Percentiles rank a stretch among this genome's conserved stretches.
phyloP scores from a whole-genome alignment of 2,113 vertebrate species.

The Pedionomus torquatus region DNA sequence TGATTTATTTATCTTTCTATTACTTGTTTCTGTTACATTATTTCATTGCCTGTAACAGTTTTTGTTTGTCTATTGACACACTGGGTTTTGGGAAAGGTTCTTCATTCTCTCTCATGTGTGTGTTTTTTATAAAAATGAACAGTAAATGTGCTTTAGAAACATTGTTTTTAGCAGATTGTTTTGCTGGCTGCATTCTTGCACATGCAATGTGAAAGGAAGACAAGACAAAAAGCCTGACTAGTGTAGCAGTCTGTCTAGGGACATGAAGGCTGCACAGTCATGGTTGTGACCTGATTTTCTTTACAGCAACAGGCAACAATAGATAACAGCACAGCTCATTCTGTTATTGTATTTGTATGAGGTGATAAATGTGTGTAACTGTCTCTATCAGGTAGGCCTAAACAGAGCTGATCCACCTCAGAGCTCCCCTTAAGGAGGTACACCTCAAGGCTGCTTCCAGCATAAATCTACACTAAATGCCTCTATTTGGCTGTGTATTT shows the following conservation, averaged over 20 bases:
- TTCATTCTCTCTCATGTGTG: background rate
- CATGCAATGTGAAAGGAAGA: background rate
- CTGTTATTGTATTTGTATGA: too few species aligned
- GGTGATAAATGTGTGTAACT: background rate
- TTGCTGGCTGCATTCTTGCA: background rate
- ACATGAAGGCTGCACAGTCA: background rate
- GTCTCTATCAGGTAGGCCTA: background rate
- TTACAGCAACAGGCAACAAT: background rate
- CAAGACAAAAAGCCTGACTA: background rate
- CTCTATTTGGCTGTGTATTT: background rate
- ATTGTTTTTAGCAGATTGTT: background rate
- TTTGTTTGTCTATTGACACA: background rate
- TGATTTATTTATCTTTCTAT: background rate
- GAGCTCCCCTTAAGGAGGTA: background rate
- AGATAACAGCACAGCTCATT: too few species aligned
- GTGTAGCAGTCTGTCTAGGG: background rate
- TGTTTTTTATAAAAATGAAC: background rate
- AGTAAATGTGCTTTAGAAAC: background rate
- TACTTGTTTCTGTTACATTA: background rate
- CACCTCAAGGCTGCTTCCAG: background rate
- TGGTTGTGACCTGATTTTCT: background rate
- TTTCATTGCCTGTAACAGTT: background rate
- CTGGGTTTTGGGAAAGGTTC: background rate
- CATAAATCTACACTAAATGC: background rate
- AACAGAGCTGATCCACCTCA: background rate